A percentile compares a stretch with the other conserved stretches of the same genome.
These are phyloP conservation scores for Pyrgilauda ruficollis DNA, from an alignment of 2,113 vertebrate genomes.

Conservation along the genomic window DNA sequence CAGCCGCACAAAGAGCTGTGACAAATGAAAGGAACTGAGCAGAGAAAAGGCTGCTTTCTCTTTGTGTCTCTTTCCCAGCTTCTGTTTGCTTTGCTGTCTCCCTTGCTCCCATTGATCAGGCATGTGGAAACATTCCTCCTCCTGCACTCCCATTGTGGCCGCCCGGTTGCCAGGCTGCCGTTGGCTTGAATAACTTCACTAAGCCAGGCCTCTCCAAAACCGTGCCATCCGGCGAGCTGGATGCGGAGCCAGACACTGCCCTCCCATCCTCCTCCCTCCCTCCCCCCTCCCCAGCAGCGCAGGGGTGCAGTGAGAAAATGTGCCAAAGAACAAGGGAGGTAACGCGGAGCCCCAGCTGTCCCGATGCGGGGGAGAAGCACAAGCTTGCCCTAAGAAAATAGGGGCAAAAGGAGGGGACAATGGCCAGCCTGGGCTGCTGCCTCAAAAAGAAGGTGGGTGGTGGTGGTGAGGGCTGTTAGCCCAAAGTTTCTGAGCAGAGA, in stretches of 20 bases:
- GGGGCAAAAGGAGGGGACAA: not conserved
- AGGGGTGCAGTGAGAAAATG: conserved; percentile 54
- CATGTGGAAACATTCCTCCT: conserved; percentile 87
- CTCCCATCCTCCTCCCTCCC: conserved; percentile 30
- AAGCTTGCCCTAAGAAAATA: not conserved
- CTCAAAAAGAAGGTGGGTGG: not conserved
- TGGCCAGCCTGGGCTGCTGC: not conserved
- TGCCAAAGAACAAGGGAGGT: conserved; percentile 37
- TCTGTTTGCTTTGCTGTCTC: conserved; percentile 83
- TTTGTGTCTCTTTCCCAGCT: conserved; percentile 82
- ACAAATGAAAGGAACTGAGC: conserved; percentile 80
- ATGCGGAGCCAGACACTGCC: conserved; percentile 35
- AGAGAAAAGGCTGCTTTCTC: conserved; percentile 73
- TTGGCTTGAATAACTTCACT: conserved; percentile 75
- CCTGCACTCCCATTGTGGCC: conserved; percentile 79
- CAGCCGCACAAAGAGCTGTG: conserved; percentile 74
- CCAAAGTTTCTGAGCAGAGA: not conserved
- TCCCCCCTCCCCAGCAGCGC: conserved; percentile 21
- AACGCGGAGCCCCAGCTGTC: conserved; percentile 18
- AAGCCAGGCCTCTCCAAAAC: conserved; percentile 68
- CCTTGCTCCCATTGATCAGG: conserved; percentile 84
- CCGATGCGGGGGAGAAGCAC: not conserved
- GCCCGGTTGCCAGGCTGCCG: conserved; percentile 80
- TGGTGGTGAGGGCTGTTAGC: not conserved
- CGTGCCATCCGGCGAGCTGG: conserved; percentile 67